Evolutionary conservation across 2,113 vertebrate species (phyloP), one percentile per base, ranked within the genome.

Genomic region (Phrynocephalus versicolor): DNA sequence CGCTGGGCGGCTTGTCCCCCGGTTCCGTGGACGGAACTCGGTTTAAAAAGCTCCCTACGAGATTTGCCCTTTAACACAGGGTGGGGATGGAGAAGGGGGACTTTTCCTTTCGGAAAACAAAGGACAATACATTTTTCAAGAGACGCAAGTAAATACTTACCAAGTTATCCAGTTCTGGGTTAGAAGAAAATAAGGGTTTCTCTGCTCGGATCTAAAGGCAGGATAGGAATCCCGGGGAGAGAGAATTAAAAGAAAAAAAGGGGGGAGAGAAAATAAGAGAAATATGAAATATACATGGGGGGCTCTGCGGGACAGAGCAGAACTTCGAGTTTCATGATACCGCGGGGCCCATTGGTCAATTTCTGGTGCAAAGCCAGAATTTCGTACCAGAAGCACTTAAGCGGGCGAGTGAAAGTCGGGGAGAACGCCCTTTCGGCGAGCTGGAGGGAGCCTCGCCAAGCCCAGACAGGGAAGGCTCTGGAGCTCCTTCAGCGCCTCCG

Each of bases 111-210:
- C 73, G 85, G 72, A 77, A 88, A 81, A 86, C 57, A 72, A 6
- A 58, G 45, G 21, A 10, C 37, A 81, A n/a, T 16, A 82, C 18
- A 9, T 30, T 33, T 23, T 19, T 41, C 55, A 21, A 82, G 75
- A 85, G 30, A 84, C 89, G 79, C 62, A 64, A 76, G 84, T 90
- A 90, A 89, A 88, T 89, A 94, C 98, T 99, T 98, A 99, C 98
- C 98, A 99, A 97, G 97, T 99, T 99, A 97, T 99, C 98, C 98
- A 99, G 96, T 94, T 99, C 98, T 91, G 98, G 98, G 96, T 99
- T 99, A 91, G 98, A 99, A 95, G 98, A 99, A 97, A 99, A 99
- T 94, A 99, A 97, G 95, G 98, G 98, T 95, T 99, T 99, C 97
- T 99, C 98, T 97, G 98, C 98, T 93, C 98, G 98, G 95, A 99